phyloP scores from a whole-genome alignment of 2,888 invertebrate species.

The Spicauda simplicius region DNA sequence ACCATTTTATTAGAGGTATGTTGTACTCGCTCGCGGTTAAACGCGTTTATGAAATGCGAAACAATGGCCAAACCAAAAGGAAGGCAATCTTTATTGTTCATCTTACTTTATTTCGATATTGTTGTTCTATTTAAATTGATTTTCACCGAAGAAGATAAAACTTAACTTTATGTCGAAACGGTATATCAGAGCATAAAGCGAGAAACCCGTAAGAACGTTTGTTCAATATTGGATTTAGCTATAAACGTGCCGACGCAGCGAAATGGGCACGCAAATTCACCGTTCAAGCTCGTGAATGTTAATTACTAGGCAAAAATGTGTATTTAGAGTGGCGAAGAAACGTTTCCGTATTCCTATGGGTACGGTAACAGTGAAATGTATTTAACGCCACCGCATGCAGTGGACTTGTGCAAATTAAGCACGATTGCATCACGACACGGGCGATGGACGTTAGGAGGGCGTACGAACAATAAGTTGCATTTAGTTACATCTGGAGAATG shows the following conservation, averaged over 20 bases:
- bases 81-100: slow-evolving; percentile 70
- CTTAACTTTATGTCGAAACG: slow-evolving; percentile 69
- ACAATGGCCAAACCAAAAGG: slow-evolving; percentile 67
- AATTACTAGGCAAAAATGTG: slow-evolving; percentile 58
- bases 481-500: slow-evolving; percentile 24
- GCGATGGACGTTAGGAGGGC: slow-evolving; percentile 31
- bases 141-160: slow-evolving; percentile 69
- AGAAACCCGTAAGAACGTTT: slow-evolving; percentile 66
- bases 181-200: slow-evolving; percentile 56
- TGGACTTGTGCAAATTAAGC: slow-evolving; percentile 28
- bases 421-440: slow-evolving; percentile 29
- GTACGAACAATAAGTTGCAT: slow-evolving; percentile 34
- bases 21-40: slow-evolving; percentile 56
- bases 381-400: slow-evolving; percentile 28
- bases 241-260: slow-evolving; percentile 51
- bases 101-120: slow-evolving; percentile 65
- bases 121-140: slow-evolving; percentile 69
- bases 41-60: slow-evolving; percentile 66
- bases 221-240: slow-evolving; percentile 69
- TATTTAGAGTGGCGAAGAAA: slow-evolving; percentile 52
- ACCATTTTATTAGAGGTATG: slow-evolving; percentile 45
- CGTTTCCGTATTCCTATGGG: slow-evolving; percentile 55
- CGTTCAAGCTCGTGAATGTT: slow-evolving; percentile 51
- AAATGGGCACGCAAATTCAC: slow-evolving; percentile 57
- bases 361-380: slow-evolving; percentile 28